Evolutionary conservation across 2,113 vertebrate species (phyloP).

Genomic region (Apteryx owenii): DNA sequence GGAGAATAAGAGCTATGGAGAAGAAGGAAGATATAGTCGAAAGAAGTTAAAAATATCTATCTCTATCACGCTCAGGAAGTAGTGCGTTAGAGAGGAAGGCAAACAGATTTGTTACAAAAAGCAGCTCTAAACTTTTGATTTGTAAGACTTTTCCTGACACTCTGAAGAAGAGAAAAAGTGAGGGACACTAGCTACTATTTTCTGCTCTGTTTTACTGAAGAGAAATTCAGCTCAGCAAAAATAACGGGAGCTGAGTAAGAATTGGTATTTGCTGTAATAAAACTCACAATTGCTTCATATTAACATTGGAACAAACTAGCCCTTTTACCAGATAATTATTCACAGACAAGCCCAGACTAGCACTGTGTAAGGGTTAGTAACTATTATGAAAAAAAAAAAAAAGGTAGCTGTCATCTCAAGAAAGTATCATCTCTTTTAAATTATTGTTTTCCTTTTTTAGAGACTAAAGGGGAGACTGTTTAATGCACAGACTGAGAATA

Average conservation of each 20-base stretch:
- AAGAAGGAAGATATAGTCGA: background rate
- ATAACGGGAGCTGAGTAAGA: background rate
- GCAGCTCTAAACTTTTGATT: background rate
- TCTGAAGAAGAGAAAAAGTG: background rate
- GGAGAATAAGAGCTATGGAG: background rate
- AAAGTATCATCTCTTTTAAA: background rate
- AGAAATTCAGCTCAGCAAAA: background rate
- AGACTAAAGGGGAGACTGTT: rapidly evolving
- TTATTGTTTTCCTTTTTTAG: background rate
- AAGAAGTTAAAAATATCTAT: background rate
- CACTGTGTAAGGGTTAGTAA: background rate
- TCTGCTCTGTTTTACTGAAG: background rate
- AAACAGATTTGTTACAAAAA: background rate
- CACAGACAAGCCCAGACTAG: background rate
- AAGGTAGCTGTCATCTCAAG: background rate
- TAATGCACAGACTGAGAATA: background rate
- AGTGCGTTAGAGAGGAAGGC: background rate
- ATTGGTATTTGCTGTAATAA: background rate
- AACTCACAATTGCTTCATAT: background rate
- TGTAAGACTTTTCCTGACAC: background rate
- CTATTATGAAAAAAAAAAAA: background rate
- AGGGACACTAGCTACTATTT: background rate
- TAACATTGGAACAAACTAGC: background rate
- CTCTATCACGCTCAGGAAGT: background rate
- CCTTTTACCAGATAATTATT: background rate